Percentiles rank a stretch among this genome's conserved stretches.
phyloP scores from a whole-genome alignment of 2,113 vertebrate species.

The Cyanoderma ruficeps region DNA sequence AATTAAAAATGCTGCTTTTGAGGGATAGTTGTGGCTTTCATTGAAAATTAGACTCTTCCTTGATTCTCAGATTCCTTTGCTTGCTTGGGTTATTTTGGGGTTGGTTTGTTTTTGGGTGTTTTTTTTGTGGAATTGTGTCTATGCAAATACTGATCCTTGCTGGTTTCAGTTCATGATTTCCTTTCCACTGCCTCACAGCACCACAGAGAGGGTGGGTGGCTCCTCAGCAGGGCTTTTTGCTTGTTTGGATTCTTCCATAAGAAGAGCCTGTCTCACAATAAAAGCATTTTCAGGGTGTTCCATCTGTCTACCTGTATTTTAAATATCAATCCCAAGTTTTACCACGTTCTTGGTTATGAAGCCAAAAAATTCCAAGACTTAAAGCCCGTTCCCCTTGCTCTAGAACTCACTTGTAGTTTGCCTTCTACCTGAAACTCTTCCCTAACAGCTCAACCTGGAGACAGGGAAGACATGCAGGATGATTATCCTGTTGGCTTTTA shows the following conservation, averaged over 20 bases:
- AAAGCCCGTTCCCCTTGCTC: neutral
- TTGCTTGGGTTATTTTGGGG: neutral
- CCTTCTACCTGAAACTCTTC: neutral
- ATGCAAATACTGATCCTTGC: neutral
- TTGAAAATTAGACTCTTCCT: neutral
- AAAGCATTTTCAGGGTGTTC: neutral
- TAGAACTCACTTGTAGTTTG: neutral
- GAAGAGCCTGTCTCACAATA: neutral
- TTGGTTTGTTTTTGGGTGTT: neutral
- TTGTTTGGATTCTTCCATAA: neutral
- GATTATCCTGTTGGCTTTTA: neutral
- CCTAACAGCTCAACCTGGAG: neutral
- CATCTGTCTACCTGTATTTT: neutral
- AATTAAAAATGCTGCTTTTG: neutral
- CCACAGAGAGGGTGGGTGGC: neutral
- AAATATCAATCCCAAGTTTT: neutral
- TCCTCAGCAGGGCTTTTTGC: fast-evolving
- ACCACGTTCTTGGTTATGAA: fast-evolving
- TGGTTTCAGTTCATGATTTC: neutral
- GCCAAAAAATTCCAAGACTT: neutral
- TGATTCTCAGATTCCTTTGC: neutral
- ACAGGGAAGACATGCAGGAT: neutral
- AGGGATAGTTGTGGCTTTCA: neutral
- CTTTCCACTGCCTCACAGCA: neutral
- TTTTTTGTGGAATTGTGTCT: neutral